phyloP scores from a whole-genome alignment of 2,888 invertebrate species.

The Cephus pulcher region DNA sequence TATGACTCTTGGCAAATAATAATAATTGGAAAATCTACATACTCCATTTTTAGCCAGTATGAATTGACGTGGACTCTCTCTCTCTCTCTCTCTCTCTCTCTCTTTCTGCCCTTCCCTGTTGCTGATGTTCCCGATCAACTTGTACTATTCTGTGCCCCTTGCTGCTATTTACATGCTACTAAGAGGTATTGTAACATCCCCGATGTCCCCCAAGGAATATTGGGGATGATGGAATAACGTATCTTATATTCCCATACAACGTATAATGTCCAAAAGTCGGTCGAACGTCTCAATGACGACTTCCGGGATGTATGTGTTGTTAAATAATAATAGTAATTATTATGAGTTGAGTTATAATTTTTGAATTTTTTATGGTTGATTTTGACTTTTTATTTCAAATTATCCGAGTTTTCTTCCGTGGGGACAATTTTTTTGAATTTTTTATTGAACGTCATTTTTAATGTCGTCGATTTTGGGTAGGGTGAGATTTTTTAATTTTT shows the following conservation, averaged over 20 bases:
- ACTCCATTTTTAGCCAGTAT: background rate
- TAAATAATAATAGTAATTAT: background rate
- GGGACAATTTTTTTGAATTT: background rate
- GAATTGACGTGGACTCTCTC: too few species aligned
- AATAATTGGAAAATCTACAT: conserved; percentile 32
- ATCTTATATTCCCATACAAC: background rate
- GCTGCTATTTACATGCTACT: background rate
- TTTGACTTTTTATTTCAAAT: background rate
- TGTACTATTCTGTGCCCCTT: background rate
- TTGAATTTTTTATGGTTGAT: background rate
- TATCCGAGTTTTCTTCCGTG: background rate
- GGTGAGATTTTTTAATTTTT: too few species aligned
- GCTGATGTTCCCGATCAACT: background rate
- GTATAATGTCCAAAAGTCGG: background rate
- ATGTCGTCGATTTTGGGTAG: too few species aligned
- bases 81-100: too few species aligned
- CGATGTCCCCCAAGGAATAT: background rate
- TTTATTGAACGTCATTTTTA: background rate
- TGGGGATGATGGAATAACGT: background rate
- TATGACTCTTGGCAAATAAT: conserved; percentile 48
- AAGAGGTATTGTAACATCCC: background rate
- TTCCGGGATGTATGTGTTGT: background rate
- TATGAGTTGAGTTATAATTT: background rate
- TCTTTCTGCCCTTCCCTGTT: background rate
- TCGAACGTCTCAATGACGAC: background rate